Percentiles rank a stretch among this genome's conserved stretches.
Conservation (phyloP, 2,113 vertebrate species). For the Pantherophis guttatus region DNA sequence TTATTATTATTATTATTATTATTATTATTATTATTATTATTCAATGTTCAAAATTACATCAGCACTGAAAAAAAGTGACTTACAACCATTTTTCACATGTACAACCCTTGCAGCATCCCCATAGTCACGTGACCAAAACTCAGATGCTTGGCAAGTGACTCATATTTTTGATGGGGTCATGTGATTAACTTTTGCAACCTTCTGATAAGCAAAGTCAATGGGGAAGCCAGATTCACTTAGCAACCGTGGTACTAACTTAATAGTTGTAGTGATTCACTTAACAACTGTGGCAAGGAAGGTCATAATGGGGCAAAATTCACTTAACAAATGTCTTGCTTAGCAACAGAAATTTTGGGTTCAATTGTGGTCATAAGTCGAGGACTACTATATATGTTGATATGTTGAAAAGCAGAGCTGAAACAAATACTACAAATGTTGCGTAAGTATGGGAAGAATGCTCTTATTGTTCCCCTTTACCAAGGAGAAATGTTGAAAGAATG, state of each 20-base stretch:
- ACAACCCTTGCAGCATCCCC: background rate
- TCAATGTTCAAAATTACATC: too few relatives aligned
- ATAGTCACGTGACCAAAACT: background rate
- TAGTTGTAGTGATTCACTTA: background rate
- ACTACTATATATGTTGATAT: background rate
- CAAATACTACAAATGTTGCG: background rate
- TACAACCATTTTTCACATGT: background rate
- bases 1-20: too few relatives aligned
- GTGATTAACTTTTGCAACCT: background rate
- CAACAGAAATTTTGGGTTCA: background rate
- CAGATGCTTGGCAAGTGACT: background rate
- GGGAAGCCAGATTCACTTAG: background rate
- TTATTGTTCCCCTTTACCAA: background rate
- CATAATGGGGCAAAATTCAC: background rate
- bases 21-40: too few relatives aligned
- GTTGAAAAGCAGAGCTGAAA: background rate
- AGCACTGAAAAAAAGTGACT: background rate
- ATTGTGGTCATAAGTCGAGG: background rate
- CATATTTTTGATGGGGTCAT: background rate
- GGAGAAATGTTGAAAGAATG: background rate
- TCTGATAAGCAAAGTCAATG: background rate
- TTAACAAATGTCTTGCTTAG: background rate
- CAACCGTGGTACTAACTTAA: background rate
- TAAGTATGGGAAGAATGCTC: background rate
- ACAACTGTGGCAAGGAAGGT: background rate